Percentiles rank a stretch among this genome's conserved stretches.
Conservation (phyloP, 2,797 vertebrate species). For the Sebastiscus tertius region DNA sequence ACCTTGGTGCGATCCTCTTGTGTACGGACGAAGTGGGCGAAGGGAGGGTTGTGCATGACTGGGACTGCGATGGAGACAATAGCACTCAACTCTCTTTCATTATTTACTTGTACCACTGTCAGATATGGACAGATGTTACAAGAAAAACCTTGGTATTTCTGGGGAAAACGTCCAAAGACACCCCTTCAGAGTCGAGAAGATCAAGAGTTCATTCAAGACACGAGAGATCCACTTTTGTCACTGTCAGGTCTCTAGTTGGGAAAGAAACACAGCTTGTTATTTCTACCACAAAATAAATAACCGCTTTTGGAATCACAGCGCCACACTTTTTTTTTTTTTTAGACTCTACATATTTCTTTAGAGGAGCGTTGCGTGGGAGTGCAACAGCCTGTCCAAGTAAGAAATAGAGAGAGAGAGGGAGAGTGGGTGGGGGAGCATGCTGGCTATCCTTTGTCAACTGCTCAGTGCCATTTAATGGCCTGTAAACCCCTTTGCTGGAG, state of each 20-base stretch:
- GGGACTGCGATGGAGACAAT: slow-evolving; percentile 43
- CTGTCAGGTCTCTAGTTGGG: not conserved
- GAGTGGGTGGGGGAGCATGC: slow-evolving; percentile 51
- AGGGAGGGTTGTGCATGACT: slow-evolving; percentile 12
- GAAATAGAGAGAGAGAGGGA: slow-evolving; percentile 55
- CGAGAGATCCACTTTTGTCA: slow-evolving; percentile 11
- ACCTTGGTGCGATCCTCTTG: slow-evolving; percentile 53
- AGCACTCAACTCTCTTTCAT: slow-evolving; percentile 54
- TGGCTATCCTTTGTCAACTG: slow-evolving; percentile 80
- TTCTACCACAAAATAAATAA: slow-evolving; percentile 34
- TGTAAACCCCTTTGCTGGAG: slow-evolving; percentile 80
- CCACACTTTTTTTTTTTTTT: slow-evolving; percentile 3
- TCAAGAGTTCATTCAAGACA: slow-evolving; percentile 17
- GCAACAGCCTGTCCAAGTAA: slow-evolving; percentile 65
- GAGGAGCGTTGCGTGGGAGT: slow-evolving; percentile 51
- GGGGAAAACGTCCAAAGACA: slow-evolving; percentile 1
- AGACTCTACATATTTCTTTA: slow-evolving; percentile 45
- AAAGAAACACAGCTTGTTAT: not conserved
- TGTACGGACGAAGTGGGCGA: slow-evolving; percentile 20
- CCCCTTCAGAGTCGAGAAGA: slow-evolving; percentile 5
- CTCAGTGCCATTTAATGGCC: slow-evolving; percentile 83
- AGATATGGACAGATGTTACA: slow-evolving; percentile 27
- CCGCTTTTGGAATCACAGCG: slow-evolving; percentile 16
- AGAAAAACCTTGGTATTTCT: not conserved
- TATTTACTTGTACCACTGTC: slow-evolving; percentile 53